phyloP scores from a whole-genome alignment of 2,888 invertebrate genomes.

The Seladonia tumulorum region DNA sequence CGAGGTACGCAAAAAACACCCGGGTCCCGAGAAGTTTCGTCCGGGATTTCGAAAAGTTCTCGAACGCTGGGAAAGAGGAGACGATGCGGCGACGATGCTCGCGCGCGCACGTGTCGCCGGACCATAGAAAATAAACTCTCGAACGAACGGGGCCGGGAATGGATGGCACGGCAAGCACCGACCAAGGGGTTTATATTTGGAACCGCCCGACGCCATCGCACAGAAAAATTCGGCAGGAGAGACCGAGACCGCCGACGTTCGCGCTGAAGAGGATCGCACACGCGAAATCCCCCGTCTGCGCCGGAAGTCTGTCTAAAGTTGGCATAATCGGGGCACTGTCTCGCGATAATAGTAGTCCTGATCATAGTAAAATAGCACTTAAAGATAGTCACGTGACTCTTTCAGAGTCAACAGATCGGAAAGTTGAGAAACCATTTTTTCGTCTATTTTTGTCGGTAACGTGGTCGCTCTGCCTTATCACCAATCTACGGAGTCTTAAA shows the following conservation, averaged over 20 bases:
- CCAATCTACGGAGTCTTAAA: too few relatives aligned
- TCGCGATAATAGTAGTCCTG: background rate
- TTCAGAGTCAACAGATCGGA: too few relatives aligned
- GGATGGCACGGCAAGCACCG: slow-evolving; percentile 64
- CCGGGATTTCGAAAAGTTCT: background rate
- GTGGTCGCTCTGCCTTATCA: too few relatives aligned
- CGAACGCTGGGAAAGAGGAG: background rate
- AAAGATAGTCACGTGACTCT: too few relatives aligned
- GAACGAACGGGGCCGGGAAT: slow-evolving; percentile 55
- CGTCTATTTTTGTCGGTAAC: too few relatives aligned
- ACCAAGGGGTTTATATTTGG: slow-evolving; percentile 79
- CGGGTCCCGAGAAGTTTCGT: background rate
- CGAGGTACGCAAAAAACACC: background rate
- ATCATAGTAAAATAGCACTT: too few relatives aligned
- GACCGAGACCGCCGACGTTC: slow-evolving; percentile 64
- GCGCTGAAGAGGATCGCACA: background rate
- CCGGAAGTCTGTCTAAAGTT: background rate
- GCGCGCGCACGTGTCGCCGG: slow-evolving; percentile 74
- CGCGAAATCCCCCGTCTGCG: background rate
- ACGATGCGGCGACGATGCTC: slow-evolving; percentile 28
- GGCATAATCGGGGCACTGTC: background rate
- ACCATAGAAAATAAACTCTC: slow-evolving; percentile 76
- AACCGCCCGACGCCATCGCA: slow-evolving; percentile 65
- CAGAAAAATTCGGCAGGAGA: slow-evolving; percentile 68
- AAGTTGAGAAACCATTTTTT: too few relatives aligned